Base-by-base conservation (phyloP, 2,113 vertebrate genomes). In the Pelecanus crispus region DNA sequence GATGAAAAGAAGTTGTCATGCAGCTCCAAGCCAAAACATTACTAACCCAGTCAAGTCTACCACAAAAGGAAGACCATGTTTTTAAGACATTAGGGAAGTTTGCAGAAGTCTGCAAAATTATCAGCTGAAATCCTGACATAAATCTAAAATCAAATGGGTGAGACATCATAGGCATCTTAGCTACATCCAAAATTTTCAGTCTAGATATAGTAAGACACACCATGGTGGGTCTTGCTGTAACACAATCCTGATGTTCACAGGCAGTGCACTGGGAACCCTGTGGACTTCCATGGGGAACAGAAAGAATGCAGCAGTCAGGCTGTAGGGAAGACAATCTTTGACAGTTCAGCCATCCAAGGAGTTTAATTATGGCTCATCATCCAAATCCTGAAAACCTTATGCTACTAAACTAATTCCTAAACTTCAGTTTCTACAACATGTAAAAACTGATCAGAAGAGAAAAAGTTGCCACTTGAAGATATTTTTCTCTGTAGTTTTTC, bases 1-100 rank as follows among this genome's bases (percentile, higher is more conserved):
- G 88, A 91, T 81, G 62, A 73, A 86, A 94, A 91, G 58, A 86
- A 83, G 66, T 32, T 74, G n/a, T 63, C 40, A 36, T 84, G 81
- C 81, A 92, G 79, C 55, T 67, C 50, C 36, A 63, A 79, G 38
- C 52, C 81, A 81, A 56, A 96, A 88, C 11, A n/a, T 81, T 59
- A 56, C 34, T 42, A 4, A 61, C 24, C 42, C 28, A 68, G 44
- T 56, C 34, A 83, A 79, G 25, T 26, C 63, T 45, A 58, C 28
- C 40, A 58, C 86, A 40, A 77, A 89, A 83, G 31, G 36, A 81
- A 86, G 16, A 53, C 21, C 3, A 3, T 6, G 3, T 44, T 79
- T 81, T 91, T 67, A 62, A 88, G 81, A 49, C 14, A 17, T 49
- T 36, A 34, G 20, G 75, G 58, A 85, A 63, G 40, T 52, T 38